Percentiles rank a stretch among this genome's conserved stretches.
These are phyloP conservation scores for Hydrozoanthus tunicans DNA, from an alignment of 64 coral and sea anemone species.

Conservation along the genomic window DNA sequence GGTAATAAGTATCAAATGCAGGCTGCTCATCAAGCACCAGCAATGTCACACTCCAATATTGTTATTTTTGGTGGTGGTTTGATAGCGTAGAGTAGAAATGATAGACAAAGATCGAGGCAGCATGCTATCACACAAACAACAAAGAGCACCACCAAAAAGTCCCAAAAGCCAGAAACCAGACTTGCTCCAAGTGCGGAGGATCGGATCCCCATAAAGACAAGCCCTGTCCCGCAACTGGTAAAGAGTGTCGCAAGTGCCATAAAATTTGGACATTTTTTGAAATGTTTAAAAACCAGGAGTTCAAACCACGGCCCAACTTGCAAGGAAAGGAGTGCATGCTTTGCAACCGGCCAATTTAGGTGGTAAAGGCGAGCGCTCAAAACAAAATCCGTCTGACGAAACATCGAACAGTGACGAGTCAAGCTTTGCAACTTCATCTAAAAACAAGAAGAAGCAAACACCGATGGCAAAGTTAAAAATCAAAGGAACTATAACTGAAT, in stretches of 20 bases:
- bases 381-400: conserved; percentile 48
- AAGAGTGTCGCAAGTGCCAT: conserved; percentile 52
- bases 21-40: background rate
- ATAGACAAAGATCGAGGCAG: conserved; percentile 5
- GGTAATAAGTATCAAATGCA: background rate
- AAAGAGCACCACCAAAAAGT: background rate
- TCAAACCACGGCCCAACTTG: conserved; percentile 23
- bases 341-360: conserved; percentile 29
- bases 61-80: background rate
- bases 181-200: conserved; percentile 53
- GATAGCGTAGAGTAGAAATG: background rate
- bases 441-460: conserved; percentile 8
- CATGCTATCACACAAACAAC: conserved; percentile 11
- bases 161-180: background rate
- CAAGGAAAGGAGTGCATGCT: conserved; percentile 39
- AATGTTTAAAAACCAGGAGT: conserved; percentile 51
- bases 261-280: conserved; percentile 26
- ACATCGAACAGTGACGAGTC: conserved; percentile 30
- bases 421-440: conserved; percentile 39
- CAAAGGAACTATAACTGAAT: conserved; percentile 28
- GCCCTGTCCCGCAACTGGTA: conserved; percentile 34
- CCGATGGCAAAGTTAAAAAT: conserved; percentile 25
- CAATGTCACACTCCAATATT: background rate
- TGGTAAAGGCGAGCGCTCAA: conserved; percentile 3
- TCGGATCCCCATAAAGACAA: conserved; percentile 28